Base-by-base conservation (phyloP, 2,888 invertebrate genomes). In the Pristionchus fissidentatus region DNA sequence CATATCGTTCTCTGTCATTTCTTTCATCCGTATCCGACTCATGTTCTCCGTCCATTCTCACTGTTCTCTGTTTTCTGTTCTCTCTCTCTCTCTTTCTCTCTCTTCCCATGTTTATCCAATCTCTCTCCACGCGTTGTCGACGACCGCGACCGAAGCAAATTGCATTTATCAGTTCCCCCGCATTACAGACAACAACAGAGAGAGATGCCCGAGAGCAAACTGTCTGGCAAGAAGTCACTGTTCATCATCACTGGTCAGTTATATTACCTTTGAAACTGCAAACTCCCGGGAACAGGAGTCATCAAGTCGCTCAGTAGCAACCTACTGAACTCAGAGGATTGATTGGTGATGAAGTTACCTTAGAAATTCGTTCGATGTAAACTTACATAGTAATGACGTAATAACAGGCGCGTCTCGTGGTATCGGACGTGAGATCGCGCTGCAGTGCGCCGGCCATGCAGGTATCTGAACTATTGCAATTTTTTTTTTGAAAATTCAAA, bases 381-480 rank as follows among this genome's bases (percentile, higher is more conserved):
- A 10, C n/a, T 29, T 5, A 62, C 3, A 29, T 5, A 62, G 29
- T 62, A 10, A 73, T 41, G 73, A 73, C 29, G 8, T 43, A 15
- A 7, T 60, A 19, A 35, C 46, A 81, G 81, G 81, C 26, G 81
- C 81, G 22, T 52, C 52, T 46, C 81, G 81, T 10, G 81, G 81
- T 8, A 81, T 81, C 81, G 81, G 81, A 62, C 81, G 81, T n/a
- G 52, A 81, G 49, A 62, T 81, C 66, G 62, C 32, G 19, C 66
- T 66, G 3, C 52, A 81, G 22, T 66, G 66, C 10, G 62, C 49
- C 29, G 62, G 62, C 38, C 62, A 26, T 32, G 60, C 62, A n/a
- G n/a, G n/a, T n/a, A 49, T n/a, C n/a, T n/a, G n/a, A n/a, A n/a
- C n/a, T n/a, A n/a, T n/a, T n/a, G n/a, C n/a, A n/a, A n/a, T n/a